Base-by-base conservation (phyloP, 1,140 invertebrate species). In the Dendroctonus ponderosae region DNA sequence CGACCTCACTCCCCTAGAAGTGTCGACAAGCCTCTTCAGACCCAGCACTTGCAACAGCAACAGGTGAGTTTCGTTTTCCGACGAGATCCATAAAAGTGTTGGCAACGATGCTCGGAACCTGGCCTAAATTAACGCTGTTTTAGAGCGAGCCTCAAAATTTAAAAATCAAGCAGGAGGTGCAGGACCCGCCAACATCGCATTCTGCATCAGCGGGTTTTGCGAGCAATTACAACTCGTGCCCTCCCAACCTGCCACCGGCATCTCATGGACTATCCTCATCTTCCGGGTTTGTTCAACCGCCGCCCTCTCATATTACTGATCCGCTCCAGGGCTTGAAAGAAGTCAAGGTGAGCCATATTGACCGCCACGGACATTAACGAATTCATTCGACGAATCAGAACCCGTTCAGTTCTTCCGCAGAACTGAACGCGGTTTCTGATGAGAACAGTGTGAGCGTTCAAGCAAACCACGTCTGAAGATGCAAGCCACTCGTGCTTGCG, bases 91-190 rank as follows among this genome's bases (percentile, higher is more conserved):
- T 37, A 26, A 26, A 26, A 26, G 26, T 26, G 26, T 26, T 26
- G 26, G 26, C 26, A 26, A 26, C 26, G 26, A 26, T 26, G 26
- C 26, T 26, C 26, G 26, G 26, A 26, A 26, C 26, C 26, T 26
- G 26, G 26, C 1, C 26, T 26, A 26, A 26, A 56, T 37, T 38
- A 15, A 39, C 40, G 26, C 9, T 39, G 40, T 54, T 63, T 38
- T 8, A 68, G 61, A 77, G 85, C 76, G 81, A 90, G 76, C 89
- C 89, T 8, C 89, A 91, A 75, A 90, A 91, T 76, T 79, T 90
- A 52, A 91, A 92, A 76, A 89, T 91, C 15, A 92, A 92, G 77
- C 87, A 91, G 76, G 89, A 91, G 80, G 82, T 88, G 40, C 80
- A 82, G 49, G 84, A 86, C 11, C 42, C 50, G 26, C 66, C 67